Percentiles rank a stretch among this genome's conserved stretches.
Conservation (phyloP, 2,113 vertebrate genomes). For the Nibea albiflora region DNA sequence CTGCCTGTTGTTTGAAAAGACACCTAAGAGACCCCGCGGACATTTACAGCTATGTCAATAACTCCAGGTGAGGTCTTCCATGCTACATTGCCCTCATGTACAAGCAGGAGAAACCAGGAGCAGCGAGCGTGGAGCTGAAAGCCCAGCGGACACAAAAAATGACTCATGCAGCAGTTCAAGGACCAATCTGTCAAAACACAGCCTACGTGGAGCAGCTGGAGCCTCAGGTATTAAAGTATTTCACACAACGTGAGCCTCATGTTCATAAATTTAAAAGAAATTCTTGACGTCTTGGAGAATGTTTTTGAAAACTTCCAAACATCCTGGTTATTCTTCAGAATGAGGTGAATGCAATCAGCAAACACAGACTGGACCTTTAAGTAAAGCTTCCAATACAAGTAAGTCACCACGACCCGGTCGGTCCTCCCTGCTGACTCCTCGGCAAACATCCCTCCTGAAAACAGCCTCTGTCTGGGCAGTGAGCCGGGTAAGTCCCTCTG, state of each 20-base stretch:
- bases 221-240: too few relatives aligned
- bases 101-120: slow-evolving; percentile 1
- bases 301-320: too few relatives aligned
- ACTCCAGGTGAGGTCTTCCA: slow-evolving; percentile 18
- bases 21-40: slow-evolving; percentile 3
- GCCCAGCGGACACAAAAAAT: background rate
- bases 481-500: too few relatives aligned
- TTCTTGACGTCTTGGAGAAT: too few relatives aligned
- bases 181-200: background rate
- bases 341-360: too few relatives aligned
- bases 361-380: too few relatives aligned
- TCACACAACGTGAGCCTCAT: background rate
- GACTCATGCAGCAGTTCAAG: slow-evolving; percentile 4
- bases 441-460: too few relatives aligned
- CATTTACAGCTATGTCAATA: slow-evolving; percentile 28
- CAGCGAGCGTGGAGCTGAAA: slow-evolving; percentile 10
- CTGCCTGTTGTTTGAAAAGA: background rate
- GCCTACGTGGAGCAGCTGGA: background rate
- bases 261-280: background rate
- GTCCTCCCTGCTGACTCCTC: too few relatives aligned
- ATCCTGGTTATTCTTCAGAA: too few relatives aligned
- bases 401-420: too few relatives aligned
- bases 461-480: too few relatives aligned
- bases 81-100: slow-evolving; percentile 14
- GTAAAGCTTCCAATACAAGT: too few relatives aligned